A percentile compares a stretch with the other conserved stretches of the same genome.
Conservation (phyloP, 2,113 vertebrate genomes). For the Struthidea cinerea region DNA sequence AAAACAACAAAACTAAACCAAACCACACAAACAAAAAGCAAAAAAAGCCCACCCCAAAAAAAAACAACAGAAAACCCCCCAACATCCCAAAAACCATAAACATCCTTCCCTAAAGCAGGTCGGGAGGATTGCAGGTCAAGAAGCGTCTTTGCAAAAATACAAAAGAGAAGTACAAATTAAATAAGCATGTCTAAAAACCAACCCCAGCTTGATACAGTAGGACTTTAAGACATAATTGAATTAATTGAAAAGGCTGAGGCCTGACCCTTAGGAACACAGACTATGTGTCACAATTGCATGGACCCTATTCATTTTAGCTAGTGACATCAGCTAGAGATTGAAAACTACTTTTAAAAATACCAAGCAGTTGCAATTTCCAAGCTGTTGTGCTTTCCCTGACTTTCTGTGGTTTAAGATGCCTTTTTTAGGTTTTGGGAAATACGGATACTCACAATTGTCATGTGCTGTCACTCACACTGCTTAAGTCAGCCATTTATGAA, state of each 20-base stretch:
- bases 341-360: background rate
- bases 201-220: background rate
- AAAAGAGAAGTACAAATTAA: background rate
- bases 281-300: fast-evolving
- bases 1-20: background rate
- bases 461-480: background rate
- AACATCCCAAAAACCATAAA: background rate
- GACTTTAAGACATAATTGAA: background rate
- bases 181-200: background rate
- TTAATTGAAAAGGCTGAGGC: background rate
- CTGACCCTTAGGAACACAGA: background rate
- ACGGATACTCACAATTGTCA: background rate
- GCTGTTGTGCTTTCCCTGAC: background rate
- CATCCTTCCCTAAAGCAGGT: background rate
- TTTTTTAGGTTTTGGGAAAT: background rate
- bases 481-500: background rate
- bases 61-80: fast-evolving
- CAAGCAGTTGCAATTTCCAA: background rate
- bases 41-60: background rate
- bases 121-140: too few species aligned
- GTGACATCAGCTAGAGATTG: background rate
- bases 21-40: background rate
- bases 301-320: background rate
- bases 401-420: background rate
- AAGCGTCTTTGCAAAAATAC: background rate